Evolutionary conservation across 2,888 invertebrate species (phyloP), one percentile per base, ranked within the genome.

Genomic region (Idaea dimidiata): DNA sequence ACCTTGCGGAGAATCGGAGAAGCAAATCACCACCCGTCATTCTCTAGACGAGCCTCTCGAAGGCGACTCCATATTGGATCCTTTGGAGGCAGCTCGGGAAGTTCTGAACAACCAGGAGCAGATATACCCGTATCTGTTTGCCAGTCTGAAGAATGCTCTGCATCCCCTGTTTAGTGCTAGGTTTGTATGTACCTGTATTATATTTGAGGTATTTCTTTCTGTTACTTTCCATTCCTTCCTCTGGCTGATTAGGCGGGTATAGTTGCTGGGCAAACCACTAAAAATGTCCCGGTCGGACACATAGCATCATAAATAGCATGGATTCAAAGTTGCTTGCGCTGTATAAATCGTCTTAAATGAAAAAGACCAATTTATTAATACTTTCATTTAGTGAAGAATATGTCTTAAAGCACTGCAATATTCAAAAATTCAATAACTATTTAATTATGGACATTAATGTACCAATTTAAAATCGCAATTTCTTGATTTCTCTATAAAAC

Each of bases 81-180:
- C 88, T 0, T 66, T 88, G 32, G 79, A 74, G 1, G 75, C 83
- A 8, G 89, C 87, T 0, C 80, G 82, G 0, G 81, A 80, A 70
- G 83, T 97, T 61, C 89, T 97, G 55, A 94, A 94, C 0, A 94
- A 94, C 63, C 97, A 97, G 72, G 97, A 97, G 82, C 94, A 95
- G 8, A 79, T 95, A 16, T 95, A 96, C 77, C 97, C 97, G 0
- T 94, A 94, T 59, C 85, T 97, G 54, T 97, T 95, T 81, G 91
- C 93, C 77, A 96, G 96, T 70, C 88, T 97, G 65, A 94, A 95
- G 78, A 94, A 94, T 18, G 97, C 97, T n/a, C 84, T 97, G 68
- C 95, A 95, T 73, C 97, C 97, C 0, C 88, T 97, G 60, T 95
- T 97, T 76, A 94, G 94, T 70, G 94, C 94, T 66, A 92, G 89